phyloP scores from a whole-genome alignment of 2,113 vertebrate genomes.

The Brienomyrus longianalis region DNA sequence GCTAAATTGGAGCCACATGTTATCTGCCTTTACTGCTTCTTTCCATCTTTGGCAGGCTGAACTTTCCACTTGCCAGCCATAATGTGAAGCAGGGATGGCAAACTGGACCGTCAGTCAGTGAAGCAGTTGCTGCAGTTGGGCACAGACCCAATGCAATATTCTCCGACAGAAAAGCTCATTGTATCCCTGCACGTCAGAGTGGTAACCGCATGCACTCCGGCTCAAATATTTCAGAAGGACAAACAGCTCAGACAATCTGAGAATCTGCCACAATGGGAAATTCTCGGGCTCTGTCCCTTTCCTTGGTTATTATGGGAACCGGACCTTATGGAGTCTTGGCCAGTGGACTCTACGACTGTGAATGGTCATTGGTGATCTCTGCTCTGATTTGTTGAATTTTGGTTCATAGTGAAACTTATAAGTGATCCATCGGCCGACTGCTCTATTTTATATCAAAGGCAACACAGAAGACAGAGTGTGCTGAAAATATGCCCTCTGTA shows the following conservation, averaged over 20 bases:
- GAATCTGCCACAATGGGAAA: neutral
- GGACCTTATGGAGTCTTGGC: neutral
- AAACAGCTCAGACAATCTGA: neutral
- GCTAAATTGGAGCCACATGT: slow-evolving; percentile 47
- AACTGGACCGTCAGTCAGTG: slow-evolving; percentile 37
- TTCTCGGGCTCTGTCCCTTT: neutral
- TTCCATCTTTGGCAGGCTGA: neutral
- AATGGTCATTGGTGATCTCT: neutral
- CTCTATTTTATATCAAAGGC: neutral
- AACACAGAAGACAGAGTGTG: neutral
- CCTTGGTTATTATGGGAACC: slow-evolving; percentile 6
- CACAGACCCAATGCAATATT: slow-evolving; percentile 29
- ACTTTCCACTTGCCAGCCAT: slow-evolving; percentile 28
- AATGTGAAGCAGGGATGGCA: slow-evolving; percentile 51
- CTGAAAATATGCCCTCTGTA: neutral
- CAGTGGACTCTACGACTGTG: neutral
- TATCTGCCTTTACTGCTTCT: slow-evolving; percentile 32
- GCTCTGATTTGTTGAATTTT: neutral
- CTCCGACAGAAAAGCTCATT: slow-evolving; percentile 12
- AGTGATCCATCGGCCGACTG: neutral
- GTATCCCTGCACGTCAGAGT: neutral
- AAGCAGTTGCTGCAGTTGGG: slow-evolving; percentile 23
- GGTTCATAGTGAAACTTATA: neutral
- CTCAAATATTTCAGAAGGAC: neutral
- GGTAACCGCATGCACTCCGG: neutral